phyloP scores from a whole-genome alignment of 2,113 vertebrate genomes.

The Pseudonaja textilis region DNA sequence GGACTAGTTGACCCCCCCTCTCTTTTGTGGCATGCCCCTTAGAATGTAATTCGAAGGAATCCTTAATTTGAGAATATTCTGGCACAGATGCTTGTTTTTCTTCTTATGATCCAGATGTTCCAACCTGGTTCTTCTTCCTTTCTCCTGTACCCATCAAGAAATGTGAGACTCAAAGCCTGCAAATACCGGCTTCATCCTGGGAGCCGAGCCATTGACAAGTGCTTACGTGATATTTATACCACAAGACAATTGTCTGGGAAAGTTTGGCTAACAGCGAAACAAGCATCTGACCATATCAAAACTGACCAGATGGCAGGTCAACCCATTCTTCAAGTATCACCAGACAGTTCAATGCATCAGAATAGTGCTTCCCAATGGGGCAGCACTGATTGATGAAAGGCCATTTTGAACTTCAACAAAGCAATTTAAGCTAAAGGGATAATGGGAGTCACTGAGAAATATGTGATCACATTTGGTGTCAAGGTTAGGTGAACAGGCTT shows the following conservation, averaged over 20 bases:
- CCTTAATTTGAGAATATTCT: conserved; percentile 60
- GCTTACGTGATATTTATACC: neutral
- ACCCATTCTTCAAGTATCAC: neutral
- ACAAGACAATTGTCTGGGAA: neutral
- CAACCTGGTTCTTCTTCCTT: conserved; percentile 15
- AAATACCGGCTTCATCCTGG: conserved; percentile 66
- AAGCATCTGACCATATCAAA: neutral
- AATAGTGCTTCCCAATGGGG: neutral
- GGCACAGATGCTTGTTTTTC: conserved; percentile 55
- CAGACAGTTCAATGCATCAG: neutral
- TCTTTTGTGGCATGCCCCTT: neutral
- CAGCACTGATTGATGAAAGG: neutral
- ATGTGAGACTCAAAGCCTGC: conserved; percentile 67
- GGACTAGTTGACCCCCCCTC: neutral
- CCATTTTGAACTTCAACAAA: neutral
- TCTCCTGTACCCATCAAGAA: conserved; percentile 20
- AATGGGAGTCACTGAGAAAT: neutral
- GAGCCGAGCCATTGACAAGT: neutral
- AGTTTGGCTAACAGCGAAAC: neutral
- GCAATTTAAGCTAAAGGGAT: neutral
- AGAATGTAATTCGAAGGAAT: conserved; percentile 64
- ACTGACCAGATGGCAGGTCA: neutral
- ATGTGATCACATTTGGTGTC: neutral
- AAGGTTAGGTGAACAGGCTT: neutral
- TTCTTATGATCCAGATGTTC: conserved; percentile 42